A percentile compares a stretch with the other conserved stretches of the same genome.
These are phyloP conservation scores for Nomada ruficornis DNA, from an alignment of 2,888 invertebrate species.

Conservation along the genomic window DNA sequence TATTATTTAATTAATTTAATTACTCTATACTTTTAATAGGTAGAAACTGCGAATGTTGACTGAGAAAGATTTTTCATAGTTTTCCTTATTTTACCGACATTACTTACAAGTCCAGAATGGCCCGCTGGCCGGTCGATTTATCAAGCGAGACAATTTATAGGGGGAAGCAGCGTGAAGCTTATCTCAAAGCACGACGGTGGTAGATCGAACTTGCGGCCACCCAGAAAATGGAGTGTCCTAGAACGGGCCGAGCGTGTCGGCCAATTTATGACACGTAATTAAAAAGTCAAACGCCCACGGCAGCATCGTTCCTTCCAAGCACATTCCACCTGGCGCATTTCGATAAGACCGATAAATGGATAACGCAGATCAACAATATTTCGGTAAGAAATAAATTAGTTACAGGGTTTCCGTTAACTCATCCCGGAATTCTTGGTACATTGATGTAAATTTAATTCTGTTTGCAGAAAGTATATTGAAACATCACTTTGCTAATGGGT, in stretches of 20 bases:
- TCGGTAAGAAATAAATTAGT: slow-evolving; percentile 42
- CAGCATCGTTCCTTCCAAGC: slow-evolving; percentile 68
- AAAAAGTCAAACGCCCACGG: slow-evolving; percentile 78
- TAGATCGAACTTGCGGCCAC: slow-evolving; percentile 80
- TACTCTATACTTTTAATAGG: too few species aligned
- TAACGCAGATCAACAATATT: slow-evolving; percentile 49
- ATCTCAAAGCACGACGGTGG: slow-evolving; percentile 70
- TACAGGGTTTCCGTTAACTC: neutral
- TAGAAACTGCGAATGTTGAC: neutral
- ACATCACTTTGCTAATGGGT: too few species aligned
- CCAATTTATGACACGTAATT: slow-evolving; percentile 82
- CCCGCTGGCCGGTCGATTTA: slow-evolving; percentile 72
- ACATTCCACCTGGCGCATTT: slow-evolving; percentile 71
- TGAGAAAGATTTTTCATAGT: slow-evolving; percentile 15
- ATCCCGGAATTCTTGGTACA: neutral
- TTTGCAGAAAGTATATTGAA: neutral
- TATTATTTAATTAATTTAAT: too few species aligned
- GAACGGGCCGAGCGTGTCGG: slow-evolving; percentile 78
- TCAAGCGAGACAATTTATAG: slow-evolving; percentile 78
- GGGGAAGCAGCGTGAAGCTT: slow-evolving; percentile 68
- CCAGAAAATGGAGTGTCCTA: slow-evolving; percentile 82
- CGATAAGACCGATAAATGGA: slow-evolving; percentile 68
- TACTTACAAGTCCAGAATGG: slow-evolving; percentile 55
- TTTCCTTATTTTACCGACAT: slow-evolving; percentile 50
- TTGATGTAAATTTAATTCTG: neutral